Conservation (phyloP, 1,140 invertebrate species). For the Caenorhabditis inopinata region DNA sequence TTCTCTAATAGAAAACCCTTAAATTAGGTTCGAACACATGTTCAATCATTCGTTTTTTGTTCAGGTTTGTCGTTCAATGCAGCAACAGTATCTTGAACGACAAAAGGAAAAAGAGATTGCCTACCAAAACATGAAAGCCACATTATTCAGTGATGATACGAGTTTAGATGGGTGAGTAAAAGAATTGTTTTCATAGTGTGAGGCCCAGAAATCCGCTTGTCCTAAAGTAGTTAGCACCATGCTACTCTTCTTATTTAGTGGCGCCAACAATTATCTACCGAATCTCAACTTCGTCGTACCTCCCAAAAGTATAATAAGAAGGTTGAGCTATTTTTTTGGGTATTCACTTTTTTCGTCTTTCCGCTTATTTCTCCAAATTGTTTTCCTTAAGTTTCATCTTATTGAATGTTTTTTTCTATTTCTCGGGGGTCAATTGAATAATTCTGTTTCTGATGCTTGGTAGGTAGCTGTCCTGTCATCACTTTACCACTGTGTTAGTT, state of each 20-base stretch:
- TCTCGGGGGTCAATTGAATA: too few species aligned
- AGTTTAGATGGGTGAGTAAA: background rate
- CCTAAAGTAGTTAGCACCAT: background rate
- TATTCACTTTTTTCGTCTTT: background rate
- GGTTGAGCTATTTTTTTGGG: background rate
- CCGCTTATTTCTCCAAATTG: too few species aligned
- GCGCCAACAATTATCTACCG: background rate
- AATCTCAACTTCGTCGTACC: background rate
- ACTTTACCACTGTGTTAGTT: too few species aligned
- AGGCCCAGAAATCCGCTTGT: too few species aligned
- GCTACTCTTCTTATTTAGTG: background rate
- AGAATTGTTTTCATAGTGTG: too few species aligned
- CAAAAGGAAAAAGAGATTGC: background rate
- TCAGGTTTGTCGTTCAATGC: background rate
- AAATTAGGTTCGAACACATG: too few species aligned
- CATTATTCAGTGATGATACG: background rate
- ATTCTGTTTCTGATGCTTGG: too few species aligned
- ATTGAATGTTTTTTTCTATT: background rate
- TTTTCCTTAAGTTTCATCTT: too few species aligned
- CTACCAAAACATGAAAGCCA: background rate
- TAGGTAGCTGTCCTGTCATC: too few species aligned
- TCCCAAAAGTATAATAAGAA: conserved; percentile 4
- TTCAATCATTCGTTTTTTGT: too few species aligned
- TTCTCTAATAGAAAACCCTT: too few species aligned
- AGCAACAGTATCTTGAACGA: background rate